phyloP scores from a whole-genome alignment of 2,113 vertebrate genomes.

The Cacatua alba region DNA sequence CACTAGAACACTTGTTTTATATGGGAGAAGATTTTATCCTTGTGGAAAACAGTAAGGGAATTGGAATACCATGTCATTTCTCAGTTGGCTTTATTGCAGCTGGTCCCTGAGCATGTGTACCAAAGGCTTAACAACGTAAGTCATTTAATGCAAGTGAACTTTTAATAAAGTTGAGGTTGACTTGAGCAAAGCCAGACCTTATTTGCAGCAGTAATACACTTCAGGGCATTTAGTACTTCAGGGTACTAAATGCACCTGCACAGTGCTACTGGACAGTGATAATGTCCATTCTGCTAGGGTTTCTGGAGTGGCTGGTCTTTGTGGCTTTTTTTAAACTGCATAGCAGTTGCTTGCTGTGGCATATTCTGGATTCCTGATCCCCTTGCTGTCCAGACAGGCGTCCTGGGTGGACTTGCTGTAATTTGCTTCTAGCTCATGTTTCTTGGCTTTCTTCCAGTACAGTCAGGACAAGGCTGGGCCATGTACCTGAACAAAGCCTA shows the following conservation, averaged over 20 bases:
- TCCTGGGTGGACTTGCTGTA: neutral
- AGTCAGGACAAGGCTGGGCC: neutral
- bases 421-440: neutral
- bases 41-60: neutral
- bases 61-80: neutral
- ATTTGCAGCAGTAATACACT: neutral
- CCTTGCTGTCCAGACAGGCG: neutral
- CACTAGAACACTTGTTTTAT: neutral
- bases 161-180: neutral
- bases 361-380: neutral
- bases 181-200: neutral
- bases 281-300: neutral
- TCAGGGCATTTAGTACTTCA: neutral
- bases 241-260: neutral
- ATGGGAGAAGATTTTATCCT: neutral
- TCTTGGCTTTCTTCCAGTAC: neutral
- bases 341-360: neutral
- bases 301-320: neutral
- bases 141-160: neutral
- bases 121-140: neutral
- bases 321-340: neutral
- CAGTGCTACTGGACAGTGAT: neutral
- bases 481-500: neutral
- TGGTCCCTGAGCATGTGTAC: rapidly evolving
- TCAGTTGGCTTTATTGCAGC: neutral